Conservation (phyloP, 2,113 vertebrate genomes). For the Sardina pilchardus region DNA sequence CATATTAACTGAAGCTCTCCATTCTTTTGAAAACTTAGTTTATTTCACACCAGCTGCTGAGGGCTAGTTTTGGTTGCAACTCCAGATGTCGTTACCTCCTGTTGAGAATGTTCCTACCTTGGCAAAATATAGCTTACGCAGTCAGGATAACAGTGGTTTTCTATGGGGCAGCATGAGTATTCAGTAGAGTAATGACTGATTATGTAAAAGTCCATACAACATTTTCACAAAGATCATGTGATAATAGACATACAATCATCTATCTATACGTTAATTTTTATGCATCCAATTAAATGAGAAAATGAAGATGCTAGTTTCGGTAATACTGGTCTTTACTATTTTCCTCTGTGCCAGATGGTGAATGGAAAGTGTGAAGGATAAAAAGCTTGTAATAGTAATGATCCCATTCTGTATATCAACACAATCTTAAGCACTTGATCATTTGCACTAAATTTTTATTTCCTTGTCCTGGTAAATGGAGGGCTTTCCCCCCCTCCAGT, state of each 20-base stretch:
- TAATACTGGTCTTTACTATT: not conserved
- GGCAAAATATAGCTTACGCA: not conserved
- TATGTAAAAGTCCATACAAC: not conserved
- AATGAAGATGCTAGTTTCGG: not conserved
- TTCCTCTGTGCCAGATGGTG: not conserved
- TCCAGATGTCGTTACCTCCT: slow-evolving; percentile 17
- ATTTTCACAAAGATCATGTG: not conserved
- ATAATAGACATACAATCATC: not conserved
- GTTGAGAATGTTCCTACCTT: slow-evolving; percentile 18
- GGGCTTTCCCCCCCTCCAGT: not conserved
- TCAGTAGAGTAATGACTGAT: not conserved
- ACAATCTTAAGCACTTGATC: not conserved
- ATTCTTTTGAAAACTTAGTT: not conserved
- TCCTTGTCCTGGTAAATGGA: not conserved
- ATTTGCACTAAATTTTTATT: slow-evolving; percentile 11
- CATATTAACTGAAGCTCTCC: not conserved
- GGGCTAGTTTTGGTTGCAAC: not conserved
- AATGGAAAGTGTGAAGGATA: not conserved
- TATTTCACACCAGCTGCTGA: not conserved
- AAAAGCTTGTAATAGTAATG: not conserved
- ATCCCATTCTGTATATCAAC: not conserved
- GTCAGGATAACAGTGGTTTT: not conserved
- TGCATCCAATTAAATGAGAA: not conserved
- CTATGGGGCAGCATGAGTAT: not conserved
- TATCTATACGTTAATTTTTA: not conserved